Percentiles rank a stretch among this genome's conserved stretches.
These are phyloP conservation scores for Sebastes wilsoni DNA, from an alignment of 2,797 vertebrate species.

Conservation along the genomic window DNA sequence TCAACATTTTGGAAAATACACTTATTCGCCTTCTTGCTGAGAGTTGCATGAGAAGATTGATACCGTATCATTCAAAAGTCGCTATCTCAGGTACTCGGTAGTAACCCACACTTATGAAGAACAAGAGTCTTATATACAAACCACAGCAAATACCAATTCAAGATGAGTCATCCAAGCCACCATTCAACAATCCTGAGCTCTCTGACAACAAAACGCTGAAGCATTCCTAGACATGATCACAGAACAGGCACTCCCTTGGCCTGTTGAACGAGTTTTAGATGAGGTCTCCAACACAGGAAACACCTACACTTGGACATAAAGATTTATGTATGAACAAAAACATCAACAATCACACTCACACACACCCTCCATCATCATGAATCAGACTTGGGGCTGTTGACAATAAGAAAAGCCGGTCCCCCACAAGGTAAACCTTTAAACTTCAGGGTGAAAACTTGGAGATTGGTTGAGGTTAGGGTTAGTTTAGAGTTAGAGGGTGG, in stretches of 20 bases:
- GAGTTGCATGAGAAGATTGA: background rate
- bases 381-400: background rate
- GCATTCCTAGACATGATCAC: background rate
- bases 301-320: background rate
- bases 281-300: background rate
- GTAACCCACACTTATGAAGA: background rate
- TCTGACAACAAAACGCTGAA: background rate
- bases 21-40: too few species aligned
- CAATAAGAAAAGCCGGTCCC: background rate
- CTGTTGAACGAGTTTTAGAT: conserved; percentile 41
- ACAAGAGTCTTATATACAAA: background rate
- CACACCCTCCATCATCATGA: background rate
- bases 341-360: background rate
- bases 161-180: background rate
- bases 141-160: background rate
- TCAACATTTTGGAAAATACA: too few species aligned
- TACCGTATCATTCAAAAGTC: background rate
- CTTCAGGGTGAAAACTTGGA: background rate
- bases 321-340: background rate
- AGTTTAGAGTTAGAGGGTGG: background rate
- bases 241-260: conserved; percentile 9
- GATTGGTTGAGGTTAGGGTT: background rate
- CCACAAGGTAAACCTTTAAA: background rate
- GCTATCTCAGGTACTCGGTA: background rate
- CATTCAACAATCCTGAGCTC: background rate